Conservation (phyloP, 2,797 vertebrate genomes). For the Enteromius treurensis region DNA sequence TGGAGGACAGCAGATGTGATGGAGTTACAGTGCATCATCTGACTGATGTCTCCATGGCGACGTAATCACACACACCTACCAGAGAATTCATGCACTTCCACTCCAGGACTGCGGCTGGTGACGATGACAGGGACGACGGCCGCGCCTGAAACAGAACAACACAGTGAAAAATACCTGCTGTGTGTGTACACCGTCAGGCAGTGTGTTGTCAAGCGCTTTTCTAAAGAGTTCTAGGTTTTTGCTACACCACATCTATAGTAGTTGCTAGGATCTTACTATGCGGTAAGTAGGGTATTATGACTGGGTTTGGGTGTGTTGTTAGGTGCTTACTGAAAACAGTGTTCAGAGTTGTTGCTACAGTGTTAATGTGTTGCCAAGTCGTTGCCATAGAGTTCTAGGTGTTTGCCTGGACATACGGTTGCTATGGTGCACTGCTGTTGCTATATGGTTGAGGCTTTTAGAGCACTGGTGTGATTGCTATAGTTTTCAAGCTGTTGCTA, state of each 20-base stretch:
- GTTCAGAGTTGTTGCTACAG: too few species aligned
- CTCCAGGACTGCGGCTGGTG: slow-evolving; percentile 56
- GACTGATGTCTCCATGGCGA: neutral
- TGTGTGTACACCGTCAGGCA: neutral
- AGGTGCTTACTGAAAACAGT: too few species aligned
- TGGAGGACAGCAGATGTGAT: slow-evolving; percentile 6
- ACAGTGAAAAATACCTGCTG: neutral
- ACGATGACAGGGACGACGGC: slow-evolving; percentile 69
- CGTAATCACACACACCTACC: slow-evolving; percentile 27
- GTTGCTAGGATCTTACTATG: neutral
- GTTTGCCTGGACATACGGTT: too few species aligned
- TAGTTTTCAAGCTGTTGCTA: too few species aligned
- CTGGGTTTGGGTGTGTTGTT: neutral
- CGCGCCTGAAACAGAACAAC: slow-evolving; percentile 2
- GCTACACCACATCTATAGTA: neutral
- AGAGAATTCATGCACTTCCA: slow-evolving; percentile 42
- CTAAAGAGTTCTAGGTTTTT: neutral
- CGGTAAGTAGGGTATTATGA: neutral
- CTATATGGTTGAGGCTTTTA: too few species aligned
- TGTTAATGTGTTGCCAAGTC: too few species aligned
- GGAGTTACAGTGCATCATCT: neutral
- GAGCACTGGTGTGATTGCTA: too few species aligned
- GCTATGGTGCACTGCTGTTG: too few species aligned
- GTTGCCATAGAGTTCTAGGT: too few species aligned
- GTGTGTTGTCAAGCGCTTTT: neutral